Evolutionary conservation across 1,140 invertebrate genomes (phyloP), one percentile per base, ranked within the genome.

Genomic region (Anoplophora glabripennis): DNA sequence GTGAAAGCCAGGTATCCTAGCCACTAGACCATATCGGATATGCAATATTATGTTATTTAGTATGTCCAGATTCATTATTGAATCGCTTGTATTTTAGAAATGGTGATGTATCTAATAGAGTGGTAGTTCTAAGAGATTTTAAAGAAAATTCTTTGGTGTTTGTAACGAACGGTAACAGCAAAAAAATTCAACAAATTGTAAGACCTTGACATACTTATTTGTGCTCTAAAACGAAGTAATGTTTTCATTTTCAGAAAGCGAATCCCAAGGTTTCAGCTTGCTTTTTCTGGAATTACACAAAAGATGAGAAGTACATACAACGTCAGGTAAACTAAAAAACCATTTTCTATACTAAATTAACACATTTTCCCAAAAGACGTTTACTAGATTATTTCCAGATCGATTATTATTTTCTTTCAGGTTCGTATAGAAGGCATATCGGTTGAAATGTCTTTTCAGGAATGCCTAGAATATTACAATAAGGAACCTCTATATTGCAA

Each of bases 111-210:
- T 77, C 74, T 33, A 71, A 80, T 2, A 70, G 81, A 49, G 76
- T 73, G 38, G 51, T 82, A 0, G 59, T 81, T 7, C 53, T 83
- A 8, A 67, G 77, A 33, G 65, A 77, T 36, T 70, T 79, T 9
- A 77, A 81, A 35, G 63, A 78, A 34, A 75, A 80, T 46, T 79
- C 79, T 18, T 80, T 83, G 55, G 72, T 80, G 17, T 75, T 83
- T 53, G 76, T 77, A 36, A 80, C 81, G 0, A 78, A 81, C 37
- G 70, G 57, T 18, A 67, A 77, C 4, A 80, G 80, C 45, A 72
- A 64, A 53, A 83, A 83, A 71, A 56, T 71, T 3, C 65, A 73
- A 3, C 72, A 83, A 51, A 64, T 83, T 62, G 81, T 81, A 77
- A 78, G 70, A 69, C 37, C 44, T 34, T 5, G 18, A 35, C 36